Evolutionary conservation across 2,113 vertebrate genomes (phyloP).

Genomic region (Arizona elegans): DNA sequence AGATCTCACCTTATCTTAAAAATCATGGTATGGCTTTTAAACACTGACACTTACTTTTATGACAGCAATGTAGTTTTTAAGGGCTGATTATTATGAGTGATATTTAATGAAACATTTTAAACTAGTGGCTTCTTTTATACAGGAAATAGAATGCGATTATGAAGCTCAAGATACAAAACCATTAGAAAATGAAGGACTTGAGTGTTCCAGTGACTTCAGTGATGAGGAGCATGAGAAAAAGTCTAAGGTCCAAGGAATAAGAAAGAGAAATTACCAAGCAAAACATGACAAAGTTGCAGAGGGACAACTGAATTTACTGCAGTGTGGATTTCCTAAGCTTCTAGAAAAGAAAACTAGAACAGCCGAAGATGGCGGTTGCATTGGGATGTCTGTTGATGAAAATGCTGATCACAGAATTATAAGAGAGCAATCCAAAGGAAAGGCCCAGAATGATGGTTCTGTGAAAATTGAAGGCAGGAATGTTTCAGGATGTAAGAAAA

Average conservation of each 20-base stretch:
- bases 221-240: constrained; percentile 73
- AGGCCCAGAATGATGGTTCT: constrained; percentile 3
- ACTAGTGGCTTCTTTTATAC: not conserved
- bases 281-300: constrained; percentile 26
- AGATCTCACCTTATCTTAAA: not conserved
- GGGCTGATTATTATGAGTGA: not conserved
- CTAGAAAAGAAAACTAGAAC: constrained; percentile 66
- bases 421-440: constrained; percentile 23
- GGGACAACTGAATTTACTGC: constrained; percentile 74
- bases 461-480: constrained; percentile 19
- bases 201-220: constrained; percentile 80
- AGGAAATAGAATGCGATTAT: constrained; percentile 46
- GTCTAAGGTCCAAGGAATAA: constrained; percentile 50
- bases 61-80: not conserved
- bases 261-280: constrained; percentile 31
- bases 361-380: constrained; percentile 11
- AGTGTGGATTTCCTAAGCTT: constrained; percentile 81
- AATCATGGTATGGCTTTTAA: not conserved
- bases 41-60: not conserved
- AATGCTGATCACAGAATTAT: constrained; percentile 23
- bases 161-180: constrained; percentile 20
- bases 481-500: constrained; percentile 29
- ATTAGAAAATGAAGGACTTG: constrained; percentile 49
- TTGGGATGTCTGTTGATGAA: constrained; percentile 2
- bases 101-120: not conserved